Conservation (phyloP, 2,113 vertebrate genomes). For the Hemibagrus wyckioides region DNA sequence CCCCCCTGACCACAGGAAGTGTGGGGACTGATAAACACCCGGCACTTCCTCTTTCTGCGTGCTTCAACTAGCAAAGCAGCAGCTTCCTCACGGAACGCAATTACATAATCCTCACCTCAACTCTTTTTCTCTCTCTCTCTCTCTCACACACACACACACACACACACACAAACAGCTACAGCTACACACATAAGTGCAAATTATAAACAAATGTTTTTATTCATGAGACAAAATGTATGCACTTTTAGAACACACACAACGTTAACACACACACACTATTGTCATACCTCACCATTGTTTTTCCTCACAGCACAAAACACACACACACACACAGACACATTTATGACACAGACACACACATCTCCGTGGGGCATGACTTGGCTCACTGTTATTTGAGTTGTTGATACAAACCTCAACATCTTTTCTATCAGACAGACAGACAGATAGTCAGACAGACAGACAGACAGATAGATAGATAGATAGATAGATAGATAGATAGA, state of each 20-base stretch:
- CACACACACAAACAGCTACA: slow-evolving; percentile 25
- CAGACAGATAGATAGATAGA: background rate
- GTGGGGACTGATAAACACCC: slow-evolving; percentile 66
- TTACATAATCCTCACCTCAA: slow-evolving; percentile 60
- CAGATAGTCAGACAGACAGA: too few species aligned
- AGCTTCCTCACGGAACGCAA: slow-evolving; percentile 49
- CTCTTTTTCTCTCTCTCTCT: background rate
- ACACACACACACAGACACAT: too few species aligned
- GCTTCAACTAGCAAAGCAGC: slow-evolving; percentile 58
- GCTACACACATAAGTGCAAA: too few species aligned
- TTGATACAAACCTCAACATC: background rate
- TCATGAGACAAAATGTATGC: too few species aligned
- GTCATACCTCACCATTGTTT: too few species aligned
- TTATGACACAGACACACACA: background rate
- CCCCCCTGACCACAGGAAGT: slow-evolving; percentile 72
- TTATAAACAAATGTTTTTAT: too few species aligned
- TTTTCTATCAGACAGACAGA: too few species aligned
- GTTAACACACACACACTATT: too few species aligned
- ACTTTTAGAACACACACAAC: too few species aligned
- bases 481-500: background rate
- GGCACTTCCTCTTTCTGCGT: slow-evolving; percentile 72
- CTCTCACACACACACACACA: slow-evolving; percentile 19
- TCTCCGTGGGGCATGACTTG: background rate
- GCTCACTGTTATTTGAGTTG: background rate
- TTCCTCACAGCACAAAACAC: too few species aligned